Evolutionary conservation across 2,113 vertebrate species (phyloP).

Genomic region (Myodes glareolus): DNA sequence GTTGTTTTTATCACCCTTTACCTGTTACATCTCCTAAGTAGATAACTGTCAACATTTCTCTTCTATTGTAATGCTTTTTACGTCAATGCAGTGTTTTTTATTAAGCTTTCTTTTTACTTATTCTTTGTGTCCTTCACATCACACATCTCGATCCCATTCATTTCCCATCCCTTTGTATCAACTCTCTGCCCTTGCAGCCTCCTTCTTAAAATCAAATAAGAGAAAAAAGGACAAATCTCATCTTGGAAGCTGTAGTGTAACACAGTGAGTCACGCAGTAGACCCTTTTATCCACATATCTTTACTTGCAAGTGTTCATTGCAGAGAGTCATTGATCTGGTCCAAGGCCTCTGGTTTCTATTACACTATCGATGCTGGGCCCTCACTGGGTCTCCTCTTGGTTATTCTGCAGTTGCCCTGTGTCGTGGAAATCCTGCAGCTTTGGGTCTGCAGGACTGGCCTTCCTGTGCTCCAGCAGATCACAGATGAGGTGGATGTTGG

Average conservation of each 20-base stretch:
- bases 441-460: background rate
- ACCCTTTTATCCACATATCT: background rate
- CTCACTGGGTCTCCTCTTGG: background rate
- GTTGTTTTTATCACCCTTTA: slow-evolving; percentile 3
- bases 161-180: background rate
- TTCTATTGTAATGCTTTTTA: slow-evolving; percentile 2
- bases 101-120: background rate
- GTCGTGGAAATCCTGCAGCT: background rate
- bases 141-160: background rate
- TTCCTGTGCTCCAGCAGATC: background rate
- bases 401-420: background rate
- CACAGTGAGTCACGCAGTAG: background rate
- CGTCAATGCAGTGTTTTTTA: slow-evolving; percentile 31
- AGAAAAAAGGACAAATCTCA: background rate
- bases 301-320: background rate
- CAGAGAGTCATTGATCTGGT: background rate
- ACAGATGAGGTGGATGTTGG: background rate
- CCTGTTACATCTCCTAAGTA: slow-evolving; percentile 37
- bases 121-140: background rate
- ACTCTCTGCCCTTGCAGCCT: background rate
- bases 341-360: background rate
- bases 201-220: background rate
- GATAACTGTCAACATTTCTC: background rate
- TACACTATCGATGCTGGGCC: background rate
- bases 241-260: background rate